Evolutionary conservation across 2,797 vertebrate genomes (phyloP).

Genomic region (Iguana delicatissima): DNA sequence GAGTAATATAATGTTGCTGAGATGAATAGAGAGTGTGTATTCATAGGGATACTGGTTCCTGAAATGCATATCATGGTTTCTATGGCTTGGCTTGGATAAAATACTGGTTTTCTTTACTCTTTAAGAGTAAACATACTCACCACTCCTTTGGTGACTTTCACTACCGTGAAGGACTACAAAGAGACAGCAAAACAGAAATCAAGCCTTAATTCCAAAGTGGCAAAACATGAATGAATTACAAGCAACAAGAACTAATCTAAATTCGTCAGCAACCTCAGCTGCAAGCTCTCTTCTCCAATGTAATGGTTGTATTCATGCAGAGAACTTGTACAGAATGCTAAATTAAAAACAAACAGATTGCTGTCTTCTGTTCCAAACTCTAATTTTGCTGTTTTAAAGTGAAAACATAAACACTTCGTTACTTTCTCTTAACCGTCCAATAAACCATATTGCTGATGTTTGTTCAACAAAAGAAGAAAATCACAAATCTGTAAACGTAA

Average conservation of each 20-base stretch:
- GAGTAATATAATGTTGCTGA: neutral
- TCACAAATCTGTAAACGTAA: neutral
- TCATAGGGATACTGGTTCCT: neutral
- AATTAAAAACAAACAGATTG: rapidly evolving
- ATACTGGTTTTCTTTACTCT: neutral
- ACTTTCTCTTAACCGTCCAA: neutral
- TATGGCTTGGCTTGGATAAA: neutral
- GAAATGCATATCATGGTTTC: neutral
- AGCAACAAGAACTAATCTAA: neutral
- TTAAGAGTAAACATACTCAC: neutral
- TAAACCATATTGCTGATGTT: neutral
- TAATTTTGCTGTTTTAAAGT: neutral
- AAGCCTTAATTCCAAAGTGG: neutral
- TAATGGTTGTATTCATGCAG: neutral
- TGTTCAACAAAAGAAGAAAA: neutral
- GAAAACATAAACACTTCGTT: slow-evolving; percentile 29
- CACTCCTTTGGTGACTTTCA: neutral
- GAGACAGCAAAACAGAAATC: neutral
- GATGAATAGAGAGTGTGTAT: neutral
- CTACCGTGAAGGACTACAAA: neutral
- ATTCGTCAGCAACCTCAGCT: slow-evolving; percentile 1
- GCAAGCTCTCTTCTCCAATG: neutral
- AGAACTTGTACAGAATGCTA: neutral
- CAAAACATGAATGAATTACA: neutral
- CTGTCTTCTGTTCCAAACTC: rapidly evolving